Evolutionary conservation across 2,797 vertebrate species (phyloP).

Genomic region (Sardinella longiceps): DNA sequence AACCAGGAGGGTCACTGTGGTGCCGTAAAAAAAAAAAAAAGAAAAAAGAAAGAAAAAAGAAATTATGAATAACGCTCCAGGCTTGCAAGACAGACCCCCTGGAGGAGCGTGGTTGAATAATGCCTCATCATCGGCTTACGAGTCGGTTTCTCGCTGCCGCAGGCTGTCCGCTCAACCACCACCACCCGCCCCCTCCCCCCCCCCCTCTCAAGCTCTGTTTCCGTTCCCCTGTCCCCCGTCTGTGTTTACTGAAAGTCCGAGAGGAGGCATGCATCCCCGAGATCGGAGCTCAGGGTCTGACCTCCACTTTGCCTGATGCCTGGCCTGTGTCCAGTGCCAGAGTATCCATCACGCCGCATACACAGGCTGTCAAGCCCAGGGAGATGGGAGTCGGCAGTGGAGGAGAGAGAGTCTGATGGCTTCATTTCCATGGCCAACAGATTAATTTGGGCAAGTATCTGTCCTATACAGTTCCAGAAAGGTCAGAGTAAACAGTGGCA

Average conservation of each 20-base stretch:
- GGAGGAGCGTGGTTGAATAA: background rate
- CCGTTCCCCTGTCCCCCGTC: background rate
- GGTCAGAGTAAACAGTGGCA: background rate
- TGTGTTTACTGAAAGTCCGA: background rate
- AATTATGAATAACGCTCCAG: background rate
- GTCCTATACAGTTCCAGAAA: background rate
- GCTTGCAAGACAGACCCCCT: background rate
- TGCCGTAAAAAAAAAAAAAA: background rate
- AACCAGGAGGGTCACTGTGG: background rate
- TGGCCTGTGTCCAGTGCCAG: conserved; percentile 18
- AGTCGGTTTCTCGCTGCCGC: background rate
- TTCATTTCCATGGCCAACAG: background rate
- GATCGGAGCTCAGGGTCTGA: background rate
- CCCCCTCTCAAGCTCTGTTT: too few relatives aligned
- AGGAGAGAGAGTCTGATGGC: background rate
- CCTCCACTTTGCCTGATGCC: background rate
- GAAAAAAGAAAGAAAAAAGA: background rate
- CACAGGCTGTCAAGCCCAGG: background rate
- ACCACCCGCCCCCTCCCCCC: too few relatives aligned
- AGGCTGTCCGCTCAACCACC: background rate
- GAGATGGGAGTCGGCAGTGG: background rate
- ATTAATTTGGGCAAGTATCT: background rate
- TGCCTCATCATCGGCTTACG: conserved; percentile 9
- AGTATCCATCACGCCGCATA: background rate
- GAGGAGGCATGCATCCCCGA: background rate